Evolutionary conservation across 1,140 invertebrate genomes (phyloP), one percentile per base, ranked within the genome.

Genomic region (Brachionus sp.): DNA sequence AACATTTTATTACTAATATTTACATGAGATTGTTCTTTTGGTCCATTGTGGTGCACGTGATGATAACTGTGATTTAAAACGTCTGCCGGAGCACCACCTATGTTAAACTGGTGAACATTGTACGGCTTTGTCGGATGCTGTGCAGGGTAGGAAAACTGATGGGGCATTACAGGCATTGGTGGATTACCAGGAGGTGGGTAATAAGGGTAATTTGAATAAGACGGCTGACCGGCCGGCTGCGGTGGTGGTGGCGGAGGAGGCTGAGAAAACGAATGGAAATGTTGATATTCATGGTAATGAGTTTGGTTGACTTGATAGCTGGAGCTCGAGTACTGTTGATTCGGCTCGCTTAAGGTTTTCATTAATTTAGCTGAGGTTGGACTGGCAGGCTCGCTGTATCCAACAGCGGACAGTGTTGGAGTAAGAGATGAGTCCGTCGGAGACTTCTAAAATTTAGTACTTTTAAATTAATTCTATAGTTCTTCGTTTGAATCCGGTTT

Each of bases 141-240:
- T 16, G 80, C 73, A 64, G 68, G 29, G 7, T 66, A 66, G 10
- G 84, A 33, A 25, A 25, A 46, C 25, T 53, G 57, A 1, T 16
- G 64, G 1, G 25, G 37, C 12, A 53, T 12, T 12, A 50, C 12
- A 29, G 29, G 53, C 12, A 82, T 25, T 5, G 19, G 19, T 25
- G 53, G 53, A 42, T 23, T 25, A 23, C 39, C 29, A 13, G n/a
- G 50, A n/a, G 42, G 42, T 23, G 42, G 50, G n/a, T 42, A 64
- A 50, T 50, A 50, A 3, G 83, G 33, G 9, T 84, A 57, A 10
- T 50, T 46, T 44, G 84, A 84, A 50, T 83, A 84, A 16, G 84
- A 77, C 5, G 46, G 70, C 10, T 84, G 75, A n/a, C 29, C 12
- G 10, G 23, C 13, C 16, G 66, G 68, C 10, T 68, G 84, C 33